These are phyloP conservation scores for Endotricha flammealis DNA, from an alignment of 2,888 invertebrate species.

Conservation along the genomic window DNA sequence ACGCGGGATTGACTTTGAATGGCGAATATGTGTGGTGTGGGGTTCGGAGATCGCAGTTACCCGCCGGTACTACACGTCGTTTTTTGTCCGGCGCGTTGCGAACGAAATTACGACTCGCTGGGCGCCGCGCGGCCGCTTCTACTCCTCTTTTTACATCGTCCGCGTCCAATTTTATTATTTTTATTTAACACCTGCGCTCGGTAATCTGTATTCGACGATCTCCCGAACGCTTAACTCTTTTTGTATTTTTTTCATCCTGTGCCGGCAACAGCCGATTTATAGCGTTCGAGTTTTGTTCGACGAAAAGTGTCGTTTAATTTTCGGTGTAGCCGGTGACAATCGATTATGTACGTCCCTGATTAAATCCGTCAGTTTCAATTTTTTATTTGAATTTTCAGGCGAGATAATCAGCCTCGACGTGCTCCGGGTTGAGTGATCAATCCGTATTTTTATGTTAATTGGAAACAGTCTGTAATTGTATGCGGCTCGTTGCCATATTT, in stretches of 20 bases:
- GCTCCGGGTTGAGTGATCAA: background rate
- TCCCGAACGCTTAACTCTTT: slow-evolving; percentile 76
- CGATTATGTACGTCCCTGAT: slow-evolving; percentile 63
- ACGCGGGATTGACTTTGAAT: slow-evolving; percentile 48
- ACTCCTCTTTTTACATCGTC: slow-evolving; percentile 65
- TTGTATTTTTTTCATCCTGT: slow-evolving; percentile 59
- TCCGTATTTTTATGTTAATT: background rate
- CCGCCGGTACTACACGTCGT: slow-evolving; percentile 23
- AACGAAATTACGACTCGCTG: slow-evolving; percentile 65
- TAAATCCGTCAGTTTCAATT: slow-evolving; percentile 29
- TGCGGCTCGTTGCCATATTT: background rate
- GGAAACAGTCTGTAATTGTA: background rate
- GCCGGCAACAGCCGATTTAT: slow-evolving; percentile 62
- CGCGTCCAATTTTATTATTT: slow-evolving; percentile 73
- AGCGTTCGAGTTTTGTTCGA: slow-evolving; percentile 58
- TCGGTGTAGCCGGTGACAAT: slow-evolving; percentile 60
- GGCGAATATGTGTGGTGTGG: slow-evolving; percentile 44
- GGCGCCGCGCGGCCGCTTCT: slow-evolving; percentile 69
- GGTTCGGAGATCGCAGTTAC: slow-evolving; percentile 12
- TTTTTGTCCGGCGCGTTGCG: slow-evolving; percentile 60
- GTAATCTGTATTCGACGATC: slow-evolving; percentile 76
- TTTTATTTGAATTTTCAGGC: slow-evolving; percentile 6
- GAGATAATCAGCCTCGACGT: slow-evolving; percentile 1
- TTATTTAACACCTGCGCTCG: slow-evolving; percentile 77
- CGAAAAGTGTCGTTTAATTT: slow-evolving; percentile 73